Base-by-base conservation (phyloP, 2,888 invertebrate genomes). In the Macaria liturata region DNA sequence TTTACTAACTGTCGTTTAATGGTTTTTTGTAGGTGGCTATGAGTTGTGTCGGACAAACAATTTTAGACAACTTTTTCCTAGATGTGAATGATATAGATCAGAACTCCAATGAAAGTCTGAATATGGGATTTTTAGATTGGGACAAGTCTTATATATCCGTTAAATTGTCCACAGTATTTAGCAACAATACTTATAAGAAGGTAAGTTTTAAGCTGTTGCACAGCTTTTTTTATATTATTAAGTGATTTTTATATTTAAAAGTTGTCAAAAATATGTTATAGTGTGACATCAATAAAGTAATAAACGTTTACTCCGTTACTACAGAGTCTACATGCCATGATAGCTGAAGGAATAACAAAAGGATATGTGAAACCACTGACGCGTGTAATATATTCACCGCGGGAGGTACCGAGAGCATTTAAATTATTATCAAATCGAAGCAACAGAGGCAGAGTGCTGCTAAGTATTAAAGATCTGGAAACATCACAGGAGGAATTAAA, bases 351-450 rank as follows among this genome's bases (percentile, higher is more conserved):
- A 0, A 65, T 68, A 6, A 46, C 49, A 44, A 63, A 55, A 48
- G 66, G 68, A n/a, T n/a, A 52, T 6, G 66, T 68, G 0, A 58
- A 54, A 34, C 68, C 68, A 5, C 37, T 66, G 1, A 55, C 49
- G 8, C 51, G 47, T 44, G 51, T 64, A 1, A 55, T 63, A 8
- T 66, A 54, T 47, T 9, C 49, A 8, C 49, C 61, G 6, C 8
- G 20, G 0, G 60, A 62, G 31, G 48, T 60, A 40, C 32, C 56
- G 0, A 58, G 46, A 48, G 66, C 66, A 32, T 60, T 64, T 1
- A 44, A 49, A 46, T 39, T 67, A 30, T 5, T 66, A 4, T 53
- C 57, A 4, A 37, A 46, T 1, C 48, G 53, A 40, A 59, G 20
- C 3, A 48, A 63, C 4, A 51, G 47, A n/a, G 65, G 67, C 37